A percentile compares a stretch with the other conserved stretches of the same genome.
Conservation (phyloP, 2,888 invertebrate species). For the Entomobrya proxima region DNA sequence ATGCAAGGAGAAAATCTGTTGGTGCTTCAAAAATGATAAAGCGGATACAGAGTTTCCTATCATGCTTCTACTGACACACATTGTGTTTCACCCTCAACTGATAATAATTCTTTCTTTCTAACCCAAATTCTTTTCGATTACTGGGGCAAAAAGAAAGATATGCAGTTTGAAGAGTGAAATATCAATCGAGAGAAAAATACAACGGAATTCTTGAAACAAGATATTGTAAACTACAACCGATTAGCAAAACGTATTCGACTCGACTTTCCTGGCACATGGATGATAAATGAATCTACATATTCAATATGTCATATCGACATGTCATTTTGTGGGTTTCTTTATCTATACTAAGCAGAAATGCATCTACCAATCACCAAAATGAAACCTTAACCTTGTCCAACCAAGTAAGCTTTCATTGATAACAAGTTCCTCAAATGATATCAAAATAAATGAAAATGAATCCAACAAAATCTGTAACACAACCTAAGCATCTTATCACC, state of each 20-base stretch:
- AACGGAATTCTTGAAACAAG: background rate
- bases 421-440: background rate
- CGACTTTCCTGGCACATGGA: no score
- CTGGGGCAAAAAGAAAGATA: background rate
- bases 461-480: background rate
- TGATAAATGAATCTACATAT: no score
- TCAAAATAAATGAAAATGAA: background rate
- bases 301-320: no score
- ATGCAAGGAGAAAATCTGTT: constrained; percentile 48
- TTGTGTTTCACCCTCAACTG: constrained; percentile 16
- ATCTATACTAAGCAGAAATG: background rate
- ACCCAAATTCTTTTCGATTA: constrained; percentile 28
- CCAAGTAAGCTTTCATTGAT: background rate
- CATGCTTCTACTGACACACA: constrained; percentile 63
- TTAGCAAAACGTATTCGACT: no score
- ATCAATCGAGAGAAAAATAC: background rate
- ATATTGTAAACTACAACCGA: no score
- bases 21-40: constrained; percentile 33
- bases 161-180: no score
- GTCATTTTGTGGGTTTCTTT: no score
- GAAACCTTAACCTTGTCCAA: background rate
- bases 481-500: background rate
- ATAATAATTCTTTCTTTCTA: constrained; percentile 21
- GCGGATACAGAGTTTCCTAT: constrained; percentile 60
- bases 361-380: background rate